Evolutionary conservation across 1,140 invertebrate genomes (phyloP).

Genomic region (Trichogramma pretiosum): DNA sequence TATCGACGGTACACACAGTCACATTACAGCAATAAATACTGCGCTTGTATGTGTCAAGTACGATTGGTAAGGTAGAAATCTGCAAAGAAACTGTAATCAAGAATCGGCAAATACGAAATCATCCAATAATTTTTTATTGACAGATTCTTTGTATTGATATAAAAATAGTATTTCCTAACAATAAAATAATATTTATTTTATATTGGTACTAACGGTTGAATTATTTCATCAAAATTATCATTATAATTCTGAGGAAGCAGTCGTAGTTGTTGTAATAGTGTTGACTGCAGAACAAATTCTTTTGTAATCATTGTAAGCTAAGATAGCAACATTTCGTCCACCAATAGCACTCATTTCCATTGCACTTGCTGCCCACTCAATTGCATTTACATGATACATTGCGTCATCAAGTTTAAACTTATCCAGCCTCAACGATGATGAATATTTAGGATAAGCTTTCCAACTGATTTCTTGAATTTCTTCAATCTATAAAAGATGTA

Average conservation of each 20-base stretch:
- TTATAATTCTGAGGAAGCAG: constrained; percentile 5
- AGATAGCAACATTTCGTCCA: constrained; percentile 56
- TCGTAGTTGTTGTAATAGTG: not conserved
- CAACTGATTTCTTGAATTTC: constrained; percentile 37
- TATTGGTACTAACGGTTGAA: not conserved
- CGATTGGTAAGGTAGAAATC: too few relatives aligned
- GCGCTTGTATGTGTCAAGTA: too few relatives aligned
- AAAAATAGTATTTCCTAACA: not conserved
- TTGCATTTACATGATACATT: constrained; percentile 58
- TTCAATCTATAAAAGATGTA: constrained; percentile 26
- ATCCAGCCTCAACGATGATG: constrained; percentile 32
- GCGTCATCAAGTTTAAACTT: constrained; percentile 50
- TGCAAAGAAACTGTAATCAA: too few relatives aligned
- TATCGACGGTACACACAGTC: too few relatives aligned
- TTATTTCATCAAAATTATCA: constrained; percentile 1
- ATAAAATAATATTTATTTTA: not conserved
- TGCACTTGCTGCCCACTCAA: constrained; percentile 61
- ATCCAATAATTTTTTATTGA: not conserved
- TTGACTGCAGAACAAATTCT: constrained; percentile 7
- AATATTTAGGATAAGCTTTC: constrained; percentile 59
- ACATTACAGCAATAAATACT: too few relatives aligned
- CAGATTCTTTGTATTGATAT: not conserved
- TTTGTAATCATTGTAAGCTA: constrained; percentile 40
- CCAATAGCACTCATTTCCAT: constrained; percentile 65
- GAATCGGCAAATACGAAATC: not conserved